Percentiles rank a stretch among this genome's conserved stretches.
Conservation (phyloP, 1,140 invertebrate genomes). For the Drosophila subobscura region DNA sequence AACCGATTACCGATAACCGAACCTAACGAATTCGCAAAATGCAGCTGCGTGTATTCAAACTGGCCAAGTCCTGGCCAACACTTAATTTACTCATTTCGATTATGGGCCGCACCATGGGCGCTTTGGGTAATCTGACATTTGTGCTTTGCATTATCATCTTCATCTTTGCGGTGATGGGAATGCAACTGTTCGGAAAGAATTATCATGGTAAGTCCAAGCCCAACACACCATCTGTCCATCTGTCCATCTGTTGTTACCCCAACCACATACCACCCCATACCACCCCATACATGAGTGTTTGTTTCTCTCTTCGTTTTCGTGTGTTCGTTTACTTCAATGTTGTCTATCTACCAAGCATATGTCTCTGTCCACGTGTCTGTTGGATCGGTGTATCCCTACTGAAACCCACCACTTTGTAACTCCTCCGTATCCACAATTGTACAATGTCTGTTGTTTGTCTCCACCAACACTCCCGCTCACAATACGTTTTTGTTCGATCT, state of each 20-base stretch:
- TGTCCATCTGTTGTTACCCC: constrained; percentile 39
- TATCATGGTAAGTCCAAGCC: constrained; percentile 89
- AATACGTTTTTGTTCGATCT: no score
- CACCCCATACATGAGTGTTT: no score
- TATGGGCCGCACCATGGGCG: constrained; percentile 98
- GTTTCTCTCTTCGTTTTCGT: no score
- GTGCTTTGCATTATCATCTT: constrained; percentile 98
- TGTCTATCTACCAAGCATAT: no score
- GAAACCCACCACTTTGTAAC: no score
- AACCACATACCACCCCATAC: no score
- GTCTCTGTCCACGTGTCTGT: no score
- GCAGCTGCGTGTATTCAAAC: constrained; percentile 98
- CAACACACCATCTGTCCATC: constrained; percentile 2
- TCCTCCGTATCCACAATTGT: no score
- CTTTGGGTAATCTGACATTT: constrained; percentile 97
- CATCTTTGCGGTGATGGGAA: constrained; percentile 99
- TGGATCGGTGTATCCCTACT: no score
- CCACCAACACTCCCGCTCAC: no score
- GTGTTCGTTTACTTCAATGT: no score
- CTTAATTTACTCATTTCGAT: constrained; percentile 98
- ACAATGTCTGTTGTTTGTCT: no score
- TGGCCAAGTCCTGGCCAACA: constrained; percentile 99
- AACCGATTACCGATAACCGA: constrained; percentile 29
- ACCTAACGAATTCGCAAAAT: constrained; percentile 66
- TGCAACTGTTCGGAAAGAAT: constrained; percentile 97